Base-by-base conservation (phyloP, 2,888 invertebrate genomes). In the Sinotaia quadrata region DNA sequence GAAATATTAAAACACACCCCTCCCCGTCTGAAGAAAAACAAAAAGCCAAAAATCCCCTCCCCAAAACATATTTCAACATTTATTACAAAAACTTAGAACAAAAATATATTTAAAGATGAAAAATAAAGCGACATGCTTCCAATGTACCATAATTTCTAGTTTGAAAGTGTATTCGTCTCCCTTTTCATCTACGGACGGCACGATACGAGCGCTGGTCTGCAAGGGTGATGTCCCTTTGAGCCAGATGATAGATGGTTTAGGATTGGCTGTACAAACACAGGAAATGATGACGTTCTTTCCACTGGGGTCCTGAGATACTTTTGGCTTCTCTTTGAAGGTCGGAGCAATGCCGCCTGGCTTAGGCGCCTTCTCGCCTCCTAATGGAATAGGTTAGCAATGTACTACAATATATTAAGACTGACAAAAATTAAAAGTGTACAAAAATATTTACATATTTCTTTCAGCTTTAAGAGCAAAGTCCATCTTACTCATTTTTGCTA, bases 251-350 rank as follows among this genome's bases (percentile, higher is more conserved):
- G 93, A 93, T 59, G 98, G 97, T 89, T 95, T 95, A 77, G 98
- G 97, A 90, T 95, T 95, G 56, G 97, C 97, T 89, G 88, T 89
- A 66, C 95, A 94, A 84, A 92, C 93, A 91, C 98, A 98, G 90
- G 96, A 95, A 95, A 98, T 96, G 74, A 96, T 94, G 84, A 98
- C 97, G 84, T 97, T 92, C 80, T 97, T 97, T 83, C 97, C 98
- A 87, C 94, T 95, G 89, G 96, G 96, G 90, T 97, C 97, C 88
- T 98, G 98, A 91, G 97, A 95, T 90, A 99, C 98, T 90, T 95
- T 93, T 77, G 99, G 98, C 91, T 98, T 98, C 91, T 97, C 97
- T 88, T 96, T 93, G 89, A 99, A 98, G 33, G 95, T 95, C 68
- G 98, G 98, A 36, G 96, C 95, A 27, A 78, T 75, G 4, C 84